These are phyloP conservation scores for Drosophila meridionalis DNA, from an alignment of 2,888 invertebrate species.

Conservation along the genomic window DNA sequence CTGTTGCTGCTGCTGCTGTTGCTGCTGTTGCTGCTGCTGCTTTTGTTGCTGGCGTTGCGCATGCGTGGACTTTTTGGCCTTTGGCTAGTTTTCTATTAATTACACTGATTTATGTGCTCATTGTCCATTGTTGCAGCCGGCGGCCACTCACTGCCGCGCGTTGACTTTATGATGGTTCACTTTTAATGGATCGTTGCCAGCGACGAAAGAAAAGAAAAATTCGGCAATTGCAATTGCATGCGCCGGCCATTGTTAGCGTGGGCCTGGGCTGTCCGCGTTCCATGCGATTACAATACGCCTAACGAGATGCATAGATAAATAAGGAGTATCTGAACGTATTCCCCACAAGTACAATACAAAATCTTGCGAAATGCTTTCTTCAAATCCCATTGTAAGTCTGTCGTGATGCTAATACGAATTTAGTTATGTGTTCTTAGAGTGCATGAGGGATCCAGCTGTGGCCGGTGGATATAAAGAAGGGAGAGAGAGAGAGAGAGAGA, in stretches of 20 bases:
- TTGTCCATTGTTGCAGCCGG: conserved; percentile 91
- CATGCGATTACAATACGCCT: conserved; percentile 43
- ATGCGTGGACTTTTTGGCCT: conserved; percentile 50
- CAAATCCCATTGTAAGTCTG: background rate
- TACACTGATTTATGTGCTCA: conserved; percentile 97
- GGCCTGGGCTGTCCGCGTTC: conserved; percentile 38
- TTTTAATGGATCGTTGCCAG: conserved; percentile 56
- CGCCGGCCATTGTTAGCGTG: conserved; percentile 61
- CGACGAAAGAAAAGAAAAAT: conserved; percentile 46
- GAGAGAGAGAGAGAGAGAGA: background rate
- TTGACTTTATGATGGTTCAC: conserved; percentile 68
- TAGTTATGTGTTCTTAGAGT: background rate
- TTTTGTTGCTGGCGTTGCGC: conserved; percentile 43
- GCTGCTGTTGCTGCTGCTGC: background rate
- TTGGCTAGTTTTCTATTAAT: conserved; percentile 88
- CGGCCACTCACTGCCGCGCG: conserved; percentile 32
- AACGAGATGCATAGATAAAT: conserved; percentile 47
- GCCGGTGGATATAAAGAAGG: background rate
- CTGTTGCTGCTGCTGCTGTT: conserved; percentile 14
- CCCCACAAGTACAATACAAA: background rate
- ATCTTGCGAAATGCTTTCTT: conserved; percentile 8
- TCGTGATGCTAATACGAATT: background rate
- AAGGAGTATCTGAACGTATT: conserved; percentile 24
- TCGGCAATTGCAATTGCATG: conserved; percentile 63
- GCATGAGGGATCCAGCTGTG: background rate